Conservation (phyloP, 1,140 invertebrate species). For the Myzus persicae region DNA sequence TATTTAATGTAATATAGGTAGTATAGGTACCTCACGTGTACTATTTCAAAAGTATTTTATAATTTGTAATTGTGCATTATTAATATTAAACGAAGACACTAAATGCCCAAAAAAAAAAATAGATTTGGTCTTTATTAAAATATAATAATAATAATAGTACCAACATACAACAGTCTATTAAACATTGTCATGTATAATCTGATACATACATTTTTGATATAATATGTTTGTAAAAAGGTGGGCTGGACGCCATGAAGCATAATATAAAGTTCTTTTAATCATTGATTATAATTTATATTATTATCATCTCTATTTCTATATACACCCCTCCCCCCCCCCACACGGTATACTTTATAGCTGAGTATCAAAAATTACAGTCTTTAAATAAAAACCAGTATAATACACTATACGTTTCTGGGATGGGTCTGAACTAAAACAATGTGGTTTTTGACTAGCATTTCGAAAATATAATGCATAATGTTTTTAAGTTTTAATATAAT, state of each 20-base stretch:
- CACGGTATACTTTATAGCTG: neutral
- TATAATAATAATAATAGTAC: neutral
- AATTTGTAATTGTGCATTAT: neutral
- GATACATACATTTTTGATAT: neutral
- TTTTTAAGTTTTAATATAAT: neutral
- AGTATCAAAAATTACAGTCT: neutral
- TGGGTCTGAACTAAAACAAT: neutral
- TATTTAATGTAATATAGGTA: neutral
- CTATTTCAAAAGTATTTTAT: neutral
- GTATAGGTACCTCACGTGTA: neutral
- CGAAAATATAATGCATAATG: neutral
- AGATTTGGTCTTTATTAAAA: neutral
- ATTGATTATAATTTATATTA: neutral
- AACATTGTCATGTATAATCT: neutral
- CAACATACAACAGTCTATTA: neutral
- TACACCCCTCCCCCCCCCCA: neutral
- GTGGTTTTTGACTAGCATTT: neutral
- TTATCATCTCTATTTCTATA: too few species aligned
- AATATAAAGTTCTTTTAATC: neutral
- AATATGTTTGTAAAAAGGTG: neutral
- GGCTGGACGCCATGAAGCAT: neutral
- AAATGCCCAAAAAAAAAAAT: neutral
- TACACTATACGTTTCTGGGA: neutral
- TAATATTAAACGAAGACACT: neutral
- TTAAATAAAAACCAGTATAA: neutral